phyloP scores from a whole-genome alignment of 2,888 invertebrate species.

The Prosopocoilus inquinatus region DNA sequence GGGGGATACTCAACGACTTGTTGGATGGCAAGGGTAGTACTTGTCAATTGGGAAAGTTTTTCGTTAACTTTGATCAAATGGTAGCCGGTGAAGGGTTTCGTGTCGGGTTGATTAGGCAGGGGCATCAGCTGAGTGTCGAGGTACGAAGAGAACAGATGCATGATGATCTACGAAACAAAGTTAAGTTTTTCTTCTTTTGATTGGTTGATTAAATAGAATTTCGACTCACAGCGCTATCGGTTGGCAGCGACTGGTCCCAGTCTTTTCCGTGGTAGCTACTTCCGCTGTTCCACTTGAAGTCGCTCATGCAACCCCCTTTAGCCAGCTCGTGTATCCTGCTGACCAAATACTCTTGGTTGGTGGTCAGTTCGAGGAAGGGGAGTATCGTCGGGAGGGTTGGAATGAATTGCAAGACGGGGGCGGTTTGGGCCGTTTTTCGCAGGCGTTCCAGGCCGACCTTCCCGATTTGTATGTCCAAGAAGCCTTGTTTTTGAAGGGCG shows the following conservation, averaged over 20 bases:
- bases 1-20: conserved; percentile 66
- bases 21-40: conserved; percentile 60
- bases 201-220: conserved; percentile 1
- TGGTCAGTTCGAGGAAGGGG: conserved; percentile 77
- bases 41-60: conserved; percentile 49
- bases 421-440: conserved; percentile 67
- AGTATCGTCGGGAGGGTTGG: conserved; percentile 64
- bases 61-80: conserved; percentile 52
- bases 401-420: conserved; percentile 52
- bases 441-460: conserved; percentile 71
- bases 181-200: not conserved
- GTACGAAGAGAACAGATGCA: conserved; percentile 83
- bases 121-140: conserved; percentile 79
- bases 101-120: conserved; percentile 63
- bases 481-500: conserved; percentile 67
- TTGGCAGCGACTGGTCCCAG: conserved; percentile 80
- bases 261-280: conserved; percentile 68
- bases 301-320: conserved; percentile 83
- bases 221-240: conserved; percentile 77
- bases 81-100: conserved; percentile 61
- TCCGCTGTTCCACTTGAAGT: conserved; percentile 86
- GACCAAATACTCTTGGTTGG: conserved; percentile 84
- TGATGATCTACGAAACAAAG: conserved; percentile 62
- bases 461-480: conserved; percentile 66
- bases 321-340: conserved; percentile 74